Evolutionary conservation across 2,113 vertebrate species (phyloP).

Genomic region (Fukomys damarensis): DNA sequence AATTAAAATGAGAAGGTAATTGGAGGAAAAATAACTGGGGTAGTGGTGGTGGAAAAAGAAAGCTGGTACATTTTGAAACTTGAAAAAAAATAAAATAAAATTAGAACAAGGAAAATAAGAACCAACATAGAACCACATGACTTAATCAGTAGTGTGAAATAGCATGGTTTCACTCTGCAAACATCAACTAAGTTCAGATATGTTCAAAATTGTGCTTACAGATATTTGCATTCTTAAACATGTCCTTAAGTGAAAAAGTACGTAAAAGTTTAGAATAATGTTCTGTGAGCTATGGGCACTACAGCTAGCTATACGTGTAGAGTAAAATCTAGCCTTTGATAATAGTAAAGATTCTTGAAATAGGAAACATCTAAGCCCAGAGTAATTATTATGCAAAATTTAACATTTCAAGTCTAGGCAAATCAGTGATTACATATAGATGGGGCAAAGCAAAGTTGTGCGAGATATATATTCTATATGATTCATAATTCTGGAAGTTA

Average conservation of each 20-base stretch:
- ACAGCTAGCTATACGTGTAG: neutral
- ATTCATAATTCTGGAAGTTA: too few species aligned
- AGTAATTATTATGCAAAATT: neutral
- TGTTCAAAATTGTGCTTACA: neutral
- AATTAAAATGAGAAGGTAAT: neutral
- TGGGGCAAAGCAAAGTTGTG: neutral
- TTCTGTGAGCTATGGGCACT: neutral
- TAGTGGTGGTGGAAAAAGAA: neutral
- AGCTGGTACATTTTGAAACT: neutral
- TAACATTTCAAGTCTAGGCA: neutral
- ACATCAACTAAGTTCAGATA: neutral
- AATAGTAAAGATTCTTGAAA: neutral
- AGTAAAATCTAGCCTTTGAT: neutral
- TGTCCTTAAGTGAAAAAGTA: neutral
- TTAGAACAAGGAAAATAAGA: neutral
- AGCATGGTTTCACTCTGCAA: neutral
- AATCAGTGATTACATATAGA: neutral
- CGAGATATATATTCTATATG: too few species aligned
- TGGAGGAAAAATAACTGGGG: neutral
- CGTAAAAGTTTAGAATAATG: neutral
- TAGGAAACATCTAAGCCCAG: neutral
- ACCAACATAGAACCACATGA: neutral
- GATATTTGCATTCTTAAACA: neutral
- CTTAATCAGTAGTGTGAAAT: neutral
- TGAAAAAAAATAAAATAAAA: neutral